These are phyloP conservation scores for Clytia hemisphaerica DNA, from an alignment of 30 jellyfish, hydroid and myxozoan genomes.

Conservation along the genomic window DNA sequence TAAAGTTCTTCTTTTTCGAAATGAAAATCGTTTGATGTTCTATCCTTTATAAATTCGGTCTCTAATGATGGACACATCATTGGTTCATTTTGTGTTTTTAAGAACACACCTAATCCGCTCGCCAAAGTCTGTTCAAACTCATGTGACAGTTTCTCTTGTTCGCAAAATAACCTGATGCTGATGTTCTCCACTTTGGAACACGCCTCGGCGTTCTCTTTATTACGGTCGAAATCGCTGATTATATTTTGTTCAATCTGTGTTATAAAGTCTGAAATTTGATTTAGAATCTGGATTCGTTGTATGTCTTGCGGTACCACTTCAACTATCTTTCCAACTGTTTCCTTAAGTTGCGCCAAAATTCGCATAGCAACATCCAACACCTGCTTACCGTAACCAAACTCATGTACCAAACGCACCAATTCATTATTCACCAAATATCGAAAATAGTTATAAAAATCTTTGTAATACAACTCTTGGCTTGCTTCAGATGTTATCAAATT, in stretches of 20 bases:
- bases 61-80: too few species aligned
- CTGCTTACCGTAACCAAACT: neutral
- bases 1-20: neutral
- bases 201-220: neutral
- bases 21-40: neutral
- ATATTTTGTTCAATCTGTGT: neutral
- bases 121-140: neutral
- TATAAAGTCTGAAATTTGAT: too few species aligned
- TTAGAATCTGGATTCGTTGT: too few species aligned
- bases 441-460: conserved; percentile 15
- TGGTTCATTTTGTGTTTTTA: too few species aligned
- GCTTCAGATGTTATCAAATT: conserved; percentile 6
- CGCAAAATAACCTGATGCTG: conserved; percentile 7
- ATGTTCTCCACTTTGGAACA: too few species aligned
- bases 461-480: conserved; percentile 12
- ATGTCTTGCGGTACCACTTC: too few species aligned
- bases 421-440: neutral
- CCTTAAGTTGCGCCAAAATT: too few species aligned
- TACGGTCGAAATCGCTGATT: neutral
- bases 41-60: neutral
- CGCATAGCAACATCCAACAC: too few species aligned
- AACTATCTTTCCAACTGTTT: too few species aligned
- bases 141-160: conserved; percentile 1
- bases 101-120: too few species aligned
- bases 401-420: neutral